Percentiles rank a stretch among this genome's conserved stretches.
These are phyloP conservation scores for Beroe forskalii DNA, from an alignment of 37 sponge, comb jelly and placozoan species.

Conservation along the genomic window DNA sequence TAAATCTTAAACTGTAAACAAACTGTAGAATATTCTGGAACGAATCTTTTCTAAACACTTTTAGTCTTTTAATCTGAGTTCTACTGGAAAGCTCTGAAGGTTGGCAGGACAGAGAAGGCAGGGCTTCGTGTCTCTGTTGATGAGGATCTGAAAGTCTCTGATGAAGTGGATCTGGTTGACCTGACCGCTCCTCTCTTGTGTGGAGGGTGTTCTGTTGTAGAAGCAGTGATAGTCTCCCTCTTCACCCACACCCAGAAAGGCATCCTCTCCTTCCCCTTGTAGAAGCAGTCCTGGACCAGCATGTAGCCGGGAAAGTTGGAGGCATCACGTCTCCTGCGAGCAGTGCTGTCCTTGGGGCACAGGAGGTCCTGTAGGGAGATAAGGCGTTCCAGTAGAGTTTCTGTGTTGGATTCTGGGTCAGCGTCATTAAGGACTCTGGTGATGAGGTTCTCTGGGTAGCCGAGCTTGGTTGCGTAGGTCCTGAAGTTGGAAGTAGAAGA, in stretches of 20 bases:
- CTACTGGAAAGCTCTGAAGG: no score
- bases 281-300: slow-evolving; percentile 21
- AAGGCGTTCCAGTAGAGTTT: neutral
- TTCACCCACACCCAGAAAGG: slow-evolving; percentile 60
- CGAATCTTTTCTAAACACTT: no score
- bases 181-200: neutral
- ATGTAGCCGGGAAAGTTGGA: slow-evolving; percentile 3
- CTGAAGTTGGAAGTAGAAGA: neutral
- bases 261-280: slow-evolving; percentile 55
- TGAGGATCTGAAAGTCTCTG: neutral
- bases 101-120: no score
- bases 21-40: no score
- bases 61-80: no score
- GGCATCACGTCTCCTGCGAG: neutral
- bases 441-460: slow-evolving; percentile 23
- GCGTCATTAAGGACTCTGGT: neutral
- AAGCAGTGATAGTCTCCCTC: slow-evolving; percentile 1
- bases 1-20: no score
- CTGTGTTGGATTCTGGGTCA: neutral
- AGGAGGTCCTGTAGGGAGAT: neutral
- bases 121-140: no score
- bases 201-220: neutral
- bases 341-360: neutral
- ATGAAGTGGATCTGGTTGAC: neutral
- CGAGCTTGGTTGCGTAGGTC: slow-evolving; percentile 15